These are phyloP conservation scores for Corythaeola cristata DNA, from an alignment of 2,113 vertebrate species.

Conservation along the genomic window DNA sequence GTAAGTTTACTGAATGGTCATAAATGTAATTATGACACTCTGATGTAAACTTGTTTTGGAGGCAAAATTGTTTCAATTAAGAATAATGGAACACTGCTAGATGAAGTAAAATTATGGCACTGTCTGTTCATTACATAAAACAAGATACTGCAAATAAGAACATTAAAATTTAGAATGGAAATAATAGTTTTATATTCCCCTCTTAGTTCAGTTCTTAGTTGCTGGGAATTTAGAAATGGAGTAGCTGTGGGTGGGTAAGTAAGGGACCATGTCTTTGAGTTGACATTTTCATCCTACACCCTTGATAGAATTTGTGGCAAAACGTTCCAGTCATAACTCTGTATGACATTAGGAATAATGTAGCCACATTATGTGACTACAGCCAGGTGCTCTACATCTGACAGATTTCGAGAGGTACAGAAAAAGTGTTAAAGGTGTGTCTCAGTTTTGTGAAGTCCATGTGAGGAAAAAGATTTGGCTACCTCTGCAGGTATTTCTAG, in stretches of 20 bases:
- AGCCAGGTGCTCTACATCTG: neutral
- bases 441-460: neutral
- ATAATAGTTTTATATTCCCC: neutral
- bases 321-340: neutral
- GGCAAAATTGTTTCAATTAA: neutral
- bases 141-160: neutral
- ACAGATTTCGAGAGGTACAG: neutral
- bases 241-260: neutral
- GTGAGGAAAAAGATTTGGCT: neutral
- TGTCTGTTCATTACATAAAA: neutral
- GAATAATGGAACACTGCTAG: neutral
- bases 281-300: neutral
- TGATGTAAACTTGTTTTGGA: neutral
- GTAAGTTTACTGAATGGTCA: neutral
- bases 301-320: neutral
- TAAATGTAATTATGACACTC: neutral
- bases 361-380: neutral
- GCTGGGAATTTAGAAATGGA: neutral
- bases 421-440: neutral
- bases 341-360: neutral
- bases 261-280: neutral
- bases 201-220: neutral
- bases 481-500: neutral
- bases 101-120: neutral
- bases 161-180: neutral